phyloP scores from a whole-genome alignment of 2,113 vertebrate genomes.

The Siphamia tubifer region DNA sequence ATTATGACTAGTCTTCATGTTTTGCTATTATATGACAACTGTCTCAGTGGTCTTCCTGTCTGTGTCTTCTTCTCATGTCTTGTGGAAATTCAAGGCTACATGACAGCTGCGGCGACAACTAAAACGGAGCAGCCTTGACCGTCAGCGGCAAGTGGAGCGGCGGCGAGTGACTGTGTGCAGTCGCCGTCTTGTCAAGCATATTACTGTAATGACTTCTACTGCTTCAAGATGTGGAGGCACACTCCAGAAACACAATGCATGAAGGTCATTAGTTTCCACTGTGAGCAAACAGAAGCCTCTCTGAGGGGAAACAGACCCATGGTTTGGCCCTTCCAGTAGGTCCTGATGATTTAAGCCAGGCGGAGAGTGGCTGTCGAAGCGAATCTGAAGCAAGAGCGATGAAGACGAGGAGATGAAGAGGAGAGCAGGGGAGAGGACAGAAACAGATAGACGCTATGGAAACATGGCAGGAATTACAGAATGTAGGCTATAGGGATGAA shows the following conservation, averaged over 20 bases:
- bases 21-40: background rate
- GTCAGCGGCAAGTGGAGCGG: slow-evolving; percentile 30
- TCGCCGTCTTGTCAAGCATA: slow-evolving; percentile 60
- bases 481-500: background rate
- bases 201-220: slow-evolving; percentile 70
- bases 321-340: slow-evolving; percentile 62
- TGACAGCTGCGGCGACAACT: slow-evolving; percentile 40
- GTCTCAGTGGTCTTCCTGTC: slow-evolving; percentile 14
- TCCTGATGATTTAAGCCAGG: slow-evolving; percentile 71
- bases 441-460: slow-evolving; percentile 35
- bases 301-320: slow-evolving; percentile 73
- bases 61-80: background rate
- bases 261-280: slow-evolving; percentile 77
- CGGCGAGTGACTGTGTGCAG: slow-evolving; percentile 39
- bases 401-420: slow-evolving; percentile 32
- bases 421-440: background rate
- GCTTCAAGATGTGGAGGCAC: slow-evolving; percentile 71
- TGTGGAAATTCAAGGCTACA: slow-evolving; percentile 36
- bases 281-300: slow-evolving; percentile 76
- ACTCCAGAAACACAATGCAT: slow-evolving; percentile 68
- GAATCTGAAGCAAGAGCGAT: slow-evolving; percentile 44
- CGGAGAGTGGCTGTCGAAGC: slow-evolving; percentile 58
- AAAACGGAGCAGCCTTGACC: slow-evolving; percentile 46
- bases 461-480: slow-evolving; percentile 41
- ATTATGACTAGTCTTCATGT: too few relatives aligned